Evolutionary conservation across 2,888 invertebrate species (phyloP), one percentile per base, ranked within the genome.

Genomic region (Ellobium chinense): DNA sequence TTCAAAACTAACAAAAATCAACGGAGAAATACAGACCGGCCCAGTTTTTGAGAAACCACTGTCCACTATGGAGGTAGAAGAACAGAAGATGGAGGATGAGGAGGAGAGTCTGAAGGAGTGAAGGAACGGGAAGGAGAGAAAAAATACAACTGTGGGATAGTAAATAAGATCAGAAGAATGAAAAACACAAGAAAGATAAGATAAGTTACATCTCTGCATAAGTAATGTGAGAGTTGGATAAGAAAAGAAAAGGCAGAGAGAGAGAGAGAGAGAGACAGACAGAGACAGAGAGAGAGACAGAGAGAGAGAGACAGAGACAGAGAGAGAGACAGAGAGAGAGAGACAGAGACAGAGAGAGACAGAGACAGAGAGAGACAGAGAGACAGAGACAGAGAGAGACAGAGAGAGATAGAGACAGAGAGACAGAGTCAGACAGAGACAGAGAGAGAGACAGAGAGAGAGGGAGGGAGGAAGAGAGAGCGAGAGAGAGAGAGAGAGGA

Each of bases 361-460:
- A 74, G 36, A 74, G n/a, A 46, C 21, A 70, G 12, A 60, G 60
- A 73, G n/a, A 73, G 58, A 73, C 21, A 73, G 73, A 73, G 58
- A 73, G 73, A 73, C 7, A 58, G 56, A 66, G 66, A 56, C 39
- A 75, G 63, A 63, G 39, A 75, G 37, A 63, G 65, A 66, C 39
- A 76, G 76, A 76, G n/a, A 66, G 54, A 68, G 24, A 66, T 54
- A 76, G 21, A 65, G 56, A 76, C 27, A 77, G 60, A 77, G 14
- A 77, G 68, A 77, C 1, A 69, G 68, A 69, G 2, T 69, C 37
- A 69, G 1, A 69, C 69, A 69, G 1, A 60, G 39, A 78, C 0
- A 78, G 60, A 70, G 1, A 60, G 39, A 68, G 5, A 72, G 36
- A 78, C 24, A 72, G 37, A 72, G 18, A 72, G 60, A 78, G 27